phyloP scores from a whole-genome alignment of 2,113 vertebrate genomes.

The Macrotis lagotis region DNA sequence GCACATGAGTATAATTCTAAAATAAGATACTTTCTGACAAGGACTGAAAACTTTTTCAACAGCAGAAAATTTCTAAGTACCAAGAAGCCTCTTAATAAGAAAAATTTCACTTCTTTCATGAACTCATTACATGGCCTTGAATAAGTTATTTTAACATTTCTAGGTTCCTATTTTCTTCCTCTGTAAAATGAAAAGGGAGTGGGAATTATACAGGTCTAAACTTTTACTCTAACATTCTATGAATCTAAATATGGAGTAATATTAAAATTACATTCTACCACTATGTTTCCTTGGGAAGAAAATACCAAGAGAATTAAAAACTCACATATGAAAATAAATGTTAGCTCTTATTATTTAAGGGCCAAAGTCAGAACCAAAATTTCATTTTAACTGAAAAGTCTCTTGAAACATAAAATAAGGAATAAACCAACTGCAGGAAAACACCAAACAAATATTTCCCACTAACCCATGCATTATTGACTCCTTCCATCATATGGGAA shows the following conservation, averaged over 20 bases:
- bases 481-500: not conserved
- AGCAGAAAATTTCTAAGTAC: not conserved
- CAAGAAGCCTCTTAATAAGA: not conserved
- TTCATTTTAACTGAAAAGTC: conserved; percentile 11
- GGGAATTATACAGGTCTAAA: not conserved
- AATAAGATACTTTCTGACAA: not conserved
- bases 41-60: not conserved
- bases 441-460: not conserved
- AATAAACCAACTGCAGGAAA: not conserved
- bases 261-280: not conserved
- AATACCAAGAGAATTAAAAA: not conserved
- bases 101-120: not conserved
- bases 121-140: not conserved
- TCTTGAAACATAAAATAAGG: not conserved
- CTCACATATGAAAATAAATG: not conserved
- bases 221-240: not conserved
- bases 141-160: not conserved
- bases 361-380: not conserved
- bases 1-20: not conserved
- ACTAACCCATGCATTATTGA: not conserved
- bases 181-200: not conserved
- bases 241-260: not conserved
- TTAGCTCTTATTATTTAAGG: not conserved
- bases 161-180: not conserved
- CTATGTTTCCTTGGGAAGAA: not conserved